Base-by-base conservation (phyloP, 2,797 vertebrate species). In the Numenius phaeopus region DNA sequence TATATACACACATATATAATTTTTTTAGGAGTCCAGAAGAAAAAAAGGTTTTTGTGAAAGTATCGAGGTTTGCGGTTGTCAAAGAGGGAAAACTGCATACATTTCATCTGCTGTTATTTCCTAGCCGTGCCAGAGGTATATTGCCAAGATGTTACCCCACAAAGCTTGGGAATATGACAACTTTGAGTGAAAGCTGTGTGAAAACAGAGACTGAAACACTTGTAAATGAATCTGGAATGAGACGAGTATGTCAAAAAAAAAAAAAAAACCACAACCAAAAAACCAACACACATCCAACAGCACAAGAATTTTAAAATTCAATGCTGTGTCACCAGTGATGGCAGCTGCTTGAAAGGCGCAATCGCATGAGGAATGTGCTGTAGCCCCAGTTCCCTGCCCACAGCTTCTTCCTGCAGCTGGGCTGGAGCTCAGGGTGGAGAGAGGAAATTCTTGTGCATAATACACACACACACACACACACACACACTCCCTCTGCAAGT, bases 171-270 rank as follows among this genome's bases (percentile, higher is more conserved):
- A 83, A 89, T 30, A 23, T 72, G 93, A 88, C 83, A 94, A 67
- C 55, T 77, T 27, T 61, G 88, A 97, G 61, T 67, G 90, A 96
- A 96, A 83, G 88, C 82, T 96, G 87, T 70, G 75, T 0, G 1
- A 80, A 96, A 97, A 90, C 93, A 93, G n/a, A 82, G 52, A 75
- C 54, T 34, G 89, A 90, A 49, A 21, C 5, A 71, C 95, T 87
- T 65, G 70, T 49, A 93, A 96, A 95, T 58, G 21, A 96, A 95
- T 94, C 79, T 86, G 78, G 71, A 96, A 65, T 69, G 62, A 93
- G 92, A 89, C 9, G 0, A 54, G 14, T 69, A 6, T 76, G 85
- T 80, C 77, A 80, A 61, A 86, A 83, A 64, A 18, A 54, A 4
- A 21, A 55, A 34, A n/a, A 57, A 20, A 32, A 27, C 14, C 14